phyloP scores from a whole-genome alignment of 2,888 invertebrate genomes.

The Boloria euphrosyne region DNA sequence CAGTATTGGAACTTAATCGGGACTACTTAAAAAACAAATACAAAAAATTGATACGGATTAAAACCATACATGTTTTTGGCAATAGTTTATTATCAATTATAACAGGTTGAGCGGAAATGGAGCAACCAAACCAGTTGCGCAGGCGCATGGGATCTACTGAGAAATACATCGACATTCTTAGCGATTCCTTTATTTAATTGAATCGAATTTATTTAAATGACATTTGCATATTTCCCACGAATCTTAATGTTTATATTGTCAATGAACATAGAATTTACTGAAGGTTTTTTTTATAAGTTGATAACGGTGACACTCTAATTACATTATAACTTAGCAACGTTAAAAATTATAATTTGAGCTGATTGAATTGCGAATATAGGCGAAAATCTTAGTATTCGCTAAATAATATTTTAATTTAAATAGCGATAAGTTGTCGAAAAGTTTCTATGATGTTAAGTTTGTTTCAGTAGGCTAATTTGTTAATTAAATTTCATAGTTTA shows the following conservation, averaged over 20 bases:
- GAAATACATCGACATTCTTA: conserved; percentile 19
- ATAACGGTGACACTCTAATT: too few species aligned
- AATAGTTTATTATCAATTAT: neutral
- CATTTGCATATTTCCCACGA: conserved; percentile 34
- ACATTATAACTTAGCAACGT: too few species aligned
- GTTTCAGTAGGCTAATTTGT: too few species aligned
- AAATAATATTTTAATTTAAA: too few species aligned
- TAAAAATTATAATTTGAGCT: too few species aligned
- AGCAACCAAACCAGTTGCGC: conserved; percentile 10
- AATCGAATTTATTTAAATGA: conserved; percentile 6
- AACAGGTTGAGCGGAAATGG: conserved; percentile 24
- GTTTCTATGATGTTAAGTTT: too few species aligned
- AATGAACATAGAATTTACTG: too few species aligned
- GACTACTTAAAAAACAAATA: neutral
- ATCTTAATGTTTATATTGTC: neutral
- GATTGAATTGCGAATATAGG: too few species aligned
- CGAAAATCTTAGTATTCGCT: too few species aligned
- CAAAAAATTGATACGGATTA: neutral
- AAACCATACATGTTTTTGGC: neutral
- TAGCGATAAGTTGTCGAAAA: too few species aligned
- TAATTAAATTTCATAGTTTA: too few species aligned
- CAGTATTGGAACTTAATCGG: neutral
- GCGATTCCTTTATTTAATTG: neutral
- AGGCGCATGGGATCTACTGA: conserved; percentile 6
- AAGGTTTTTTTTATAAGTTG: too few species aligned